A percentile compares a stretch with the other conserved stretches of the same genome.
Conservation (phyloP, 2,888 invertebrate species). For the Odontocerum albicorne region DNA sequence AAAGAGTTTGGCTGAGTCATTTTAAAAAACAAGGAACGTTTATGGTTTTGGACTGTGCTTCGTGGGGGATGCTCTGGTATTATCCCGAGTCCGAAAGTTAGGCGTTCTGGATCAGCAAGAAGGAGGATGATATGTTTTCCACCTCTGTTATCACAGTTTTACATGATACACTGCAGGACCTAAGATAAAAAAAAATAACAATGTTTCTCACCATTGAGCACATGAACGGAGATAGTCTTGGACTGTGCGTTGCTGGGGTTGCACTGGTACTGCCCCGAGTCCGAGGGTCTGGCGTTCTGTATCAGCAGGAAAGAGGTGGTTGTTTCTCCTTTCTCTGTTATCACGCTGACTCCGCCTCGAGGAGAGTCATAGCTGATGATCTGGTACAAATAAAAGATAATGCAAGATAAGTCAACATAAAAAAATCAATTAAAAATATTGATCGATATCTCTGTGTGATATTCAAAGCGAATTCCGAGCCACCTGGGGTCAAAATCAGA, state of each 20-base stretch:
- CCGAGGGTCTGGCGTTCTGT: slow-evolving; percentile 70
- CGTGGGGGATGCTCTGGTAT: slow-evolving; percentile 79
- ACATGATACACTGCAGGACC: too few relatives aligned
- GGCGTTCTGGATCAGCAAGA: slow-evolving; percentile 75
- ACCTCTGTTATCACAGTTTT: slow-evolving; percentile 78
- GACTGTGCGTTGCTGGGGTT: slow-evolving; percentile 78
- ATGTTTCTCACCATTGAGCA: slow-evolving; percentile 70
- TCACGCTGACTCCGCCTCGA: slow-evolving; percentile 74
- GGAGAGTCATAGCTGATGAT: slow-evolving; percentile 76
- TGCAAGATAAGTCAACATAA: too few relatives aligned
- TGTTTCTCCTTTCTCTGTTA: slow-evolving; percentile 76
- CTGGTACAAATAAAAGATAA: too few relatives aligned
- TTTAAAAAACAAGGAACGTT: too few relatives aligned
- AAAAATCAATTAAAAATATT: too few relatives aligned
- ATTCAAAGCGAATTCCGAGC: too few relatives aligned
- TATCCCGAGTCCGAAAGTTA: slow-evolving; percentile 74
- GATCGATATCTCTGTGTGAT: too few relatives aligned
- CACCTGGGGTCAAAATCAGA: too few relatives aligned
- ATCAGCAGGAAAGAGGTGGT: slow-evolving; percentile 78
- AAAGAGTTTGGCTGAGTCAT: too few relatives aligned
- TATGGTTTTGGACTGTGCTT: slow-evolving; percentile 76
- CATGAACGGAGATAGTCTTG: slow-evolving; percentile 77
- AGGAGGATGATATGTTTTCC: slow-evolving; percentile 76
- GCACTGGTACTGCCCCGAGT: slow-evolving; percentile 80
- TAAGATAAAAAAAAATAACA: too few relatives aligned